Evolutionary conservation across 1,140 invertebrate genomes (phyloP).

Genomic region (Liolophura sinensis): DNA sequence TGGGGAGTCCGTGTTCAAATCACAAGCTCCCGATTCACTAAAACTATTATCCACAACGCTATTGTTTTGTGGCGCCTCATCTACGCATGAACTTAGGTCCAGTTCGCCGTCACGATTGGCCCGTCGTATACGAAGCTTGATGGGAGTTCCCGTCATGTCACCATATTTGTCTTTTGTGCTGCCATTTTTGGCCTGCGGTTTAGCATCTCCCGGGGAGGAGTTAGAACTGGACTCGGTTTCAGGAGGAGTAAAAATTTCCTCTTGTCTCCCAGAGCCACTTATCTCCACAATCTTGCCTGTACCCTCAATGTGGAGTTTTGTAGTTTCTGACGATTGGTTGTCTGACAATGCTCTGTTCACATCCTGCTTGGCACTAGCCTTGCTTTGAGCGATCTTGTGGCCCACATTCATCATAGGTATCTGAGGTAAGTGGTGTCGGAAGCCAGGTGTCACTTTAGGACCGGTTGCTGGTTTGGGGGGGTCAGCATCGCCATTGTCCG

Average conservation of each 20-base stretch:
- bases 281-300: slow-evolving; percentile 38
- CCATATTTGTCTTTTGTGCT: neutral
- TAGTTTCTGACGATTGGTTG: slow-evolving; percentile 14
- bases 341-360: slow-evolving; percentile 2
- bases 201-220: slow-evolving; percentile 3
- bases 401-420: slow-evolving; percentile 39
- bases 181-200: slow-evolving; percentile 1
- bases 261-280: slow-evolving; percentile 24
- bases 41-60: neutral
- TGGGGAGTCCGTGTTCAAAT: neutral
- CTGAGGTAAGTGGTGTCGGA: slow-evolving; percentile 45
- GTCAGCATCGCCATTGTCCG: too few species aligned
- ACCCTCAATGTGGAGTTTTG: slow-evolving; percentile 37
- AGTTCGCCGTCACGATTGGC: too few species aligned
- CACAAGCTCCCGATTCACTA: neutral
- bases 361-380: slow-evolving; percentile 32
- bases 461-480: too few species aligned
- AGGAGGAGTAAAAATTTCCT: slow-evolving; percentile 14
- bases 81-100: too few species aligned
- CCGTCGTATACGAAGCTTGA: neutral
- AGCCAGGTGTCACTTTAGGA: slow-evolving; percentile 8
- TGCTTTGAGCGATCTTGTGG: slow-evolving; percentile 49
- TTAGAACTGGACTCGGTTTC: slow-evolving; percentile 15
- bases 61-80: too few species aligned
- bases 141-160: neutral